These are phyloP conservation scores for Verasper variegatus DNA, from an alignment of 2,113 vertebrate species.

Conservation along the genomic window DNA sequence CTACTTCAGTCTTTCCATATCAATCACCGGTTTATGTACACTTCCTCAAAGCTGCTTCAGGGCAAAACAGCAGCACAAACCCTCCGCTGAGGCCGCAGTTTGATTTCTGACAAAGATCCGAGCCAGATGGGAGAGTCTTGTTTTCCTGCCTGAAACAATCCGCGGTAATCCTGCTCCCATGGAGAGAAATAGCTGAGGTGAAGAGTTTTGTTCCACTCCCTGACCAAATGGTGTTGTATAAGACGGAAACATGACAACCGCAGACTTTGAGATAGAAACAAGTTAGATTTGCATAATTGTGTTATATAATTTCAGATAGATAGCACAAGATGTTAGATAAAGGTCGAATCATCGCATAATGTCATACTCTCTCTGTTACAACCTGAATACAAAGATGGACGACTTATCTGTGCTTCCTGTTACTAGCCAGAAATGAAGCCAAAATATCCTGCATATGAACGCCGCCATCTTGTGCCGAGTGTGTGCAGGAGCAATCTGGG, in stretches of 20 bases:
- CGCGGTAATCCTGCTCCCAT: slow-evolving; percentile 34
- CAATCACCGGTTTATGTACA: slow-evolving; percentile 46
- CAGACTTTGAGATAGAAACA: slow-evolving; percentile 1
- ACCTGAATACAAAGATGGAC: too few species aligned
- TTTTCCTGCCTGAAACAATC: slow-evolving; percentile 48
- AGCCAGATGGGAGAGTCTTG: slow-evolving; percentile 30
- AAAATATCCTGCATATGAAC: too few species aligned
- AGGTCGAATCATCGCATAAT: too few species aligned
- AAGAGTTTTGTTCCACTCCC: slow-evolving; percentile 28
- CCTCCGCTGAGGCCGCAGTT: slow-evolving; percentile 17
- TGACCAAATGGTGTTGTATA: slow-evolving; percentile 20
- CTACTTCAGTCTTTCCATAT: slow-evolving; percentile 29
- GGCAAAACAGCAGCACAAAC: slow-evolving; percentile 40
- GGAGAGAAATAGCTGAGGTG: slow-evolving; percentile 13
- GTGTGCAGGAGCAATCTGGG: too few species aligned
- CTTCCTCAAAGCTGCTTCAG: slow-evolving; percentile 44
- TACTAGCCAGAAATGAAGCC: too few species aligned
- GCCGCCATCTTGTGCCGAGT: too few species aligned
- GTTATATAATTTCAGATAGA: background rate
- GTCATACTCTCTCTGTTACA: too few species aligned
- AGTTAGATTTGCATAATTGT: background rate
- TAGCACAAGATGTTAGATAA: too few species aligned
- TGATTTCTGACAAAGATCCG: slow-evolving; percentile 54
- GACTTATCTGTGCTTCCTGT: too few species aligned
- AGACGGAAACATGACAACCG: background rate